Base-by-base conservation (phyloP, 2,797 vertebrate genomes). In the Onychomys torridus region DNA sequence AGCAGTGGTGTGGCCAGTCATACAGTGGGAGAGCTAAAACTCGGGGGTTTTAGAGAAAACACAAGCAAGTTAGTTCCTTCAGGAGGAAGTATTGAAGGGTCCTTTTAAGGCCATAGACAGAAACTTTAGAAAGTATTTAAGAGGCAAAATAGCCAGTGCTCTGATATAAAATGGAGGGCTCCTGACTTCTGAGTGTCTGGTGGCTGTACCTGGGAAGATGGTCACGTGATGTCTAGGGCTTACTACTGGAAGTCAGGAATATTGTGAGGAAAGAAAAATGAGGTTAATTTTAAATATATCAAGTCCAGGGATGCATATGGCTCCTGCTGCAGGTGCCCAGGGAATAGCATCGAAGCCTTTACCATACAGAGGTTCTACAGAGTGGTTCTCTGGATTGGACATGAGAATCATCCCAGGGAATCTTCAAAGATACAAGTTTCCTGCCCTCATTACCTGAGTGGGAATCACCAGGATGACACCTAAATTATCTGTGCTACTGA, bases 271-370 rank as follows among this genome's bases (percentile, higher is more conserved):
- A 90, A 95, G 46, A 49, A 37, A 85, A 93, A 87, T 87, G 34
- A 73, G 32, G 40, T 87, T 81, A 63, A 83, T 77, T 97, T 88
- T 78, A 91, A 96, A 78, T 52, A 6, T 6, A 10, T 32, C 73
- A 65, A 92, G 55, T 91, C 93, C 2, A n/a, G 93, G 34, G 49
- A 40, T 65, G 6, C 79, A 0, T 61, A 3, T 65, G 46, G 78
- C 19, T 71, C 65, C 49, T 82, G 29, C 25, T 82, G 9, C 19
- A 40, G 32, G 40, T 73, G 13, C 75, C 65, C 55, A 92, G 49
- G 21, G 55, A 78, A 95, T 29, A 23, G 7, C 46, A 27, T 65
- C 46, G 55, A 87, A 65, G 34, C 21, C 6, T 34, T 91, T 91
- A 25, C 10, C 79, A 43, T 21, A 67, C 46, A 43, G 46, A 96